Evolutionary conservation across 1,140 invertebrate genomes (phyloP), one percentile per base, ranked within the genome.

Genomic region (Drosophila mauritiana): DNA sequence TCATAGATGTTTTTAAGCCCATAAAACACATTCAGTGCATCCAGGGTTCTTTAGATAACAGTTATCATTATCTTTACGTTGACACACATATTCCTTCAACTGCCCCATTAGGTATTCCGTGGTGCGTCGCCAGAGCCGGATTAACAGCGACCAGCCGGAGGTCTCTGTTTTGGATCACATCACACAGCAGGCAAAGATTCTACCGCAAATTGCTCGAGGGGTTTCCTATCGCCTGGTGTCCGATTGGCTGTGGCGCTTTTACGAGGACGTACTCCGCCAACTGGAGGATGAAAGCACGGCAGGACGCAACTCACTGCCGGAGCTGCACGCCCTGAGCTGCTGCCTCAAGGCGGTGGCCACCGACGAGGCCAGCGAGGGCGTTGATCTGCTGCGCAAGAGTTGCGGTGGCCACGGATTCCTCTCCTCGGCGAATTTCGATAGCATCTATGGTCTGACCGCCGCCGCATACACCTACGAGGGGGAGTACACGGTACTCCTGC

Each of bases 321-420:
- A 98, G 94, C 92, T 99, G n/a, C 98, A 99, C 93, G 97, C 97
- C 0, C 92, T 98, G 12, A 95, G 97, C 4, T 97, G 97, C 90
- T 98, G 97, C 82, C 91, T 99, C 48, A 99, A 99, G 93, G 96
- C 98, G 3, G 94, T 98, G 7, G 95, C 95, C 67, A 96, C 97
- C 1, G 93, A 95, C 27, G 96, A 97, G 84, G 94, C 95, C 48
- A 94, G 95, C 15, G 85, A 89, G 40, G 96, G 95, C 12, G 94
- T 98, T 39, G 98, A 98, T 91, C 95, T 96, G 77, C 53, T 90
- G 46, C 94, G 98, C 10, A 93, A 97, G 61, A 93, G 97, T 7
- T 99, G 98, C 93, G 98, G 98, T 25, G 98, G 98, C 4, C 98
- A 99, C 90, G 98, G 98, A 8, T 99, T 97, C 92, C 96, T 97